These are phyloP conservation scores for Cartodere bifasciata DNA, from an alignment of 2,888 invertebrate species.

Conservation along the genomic window DNA sequence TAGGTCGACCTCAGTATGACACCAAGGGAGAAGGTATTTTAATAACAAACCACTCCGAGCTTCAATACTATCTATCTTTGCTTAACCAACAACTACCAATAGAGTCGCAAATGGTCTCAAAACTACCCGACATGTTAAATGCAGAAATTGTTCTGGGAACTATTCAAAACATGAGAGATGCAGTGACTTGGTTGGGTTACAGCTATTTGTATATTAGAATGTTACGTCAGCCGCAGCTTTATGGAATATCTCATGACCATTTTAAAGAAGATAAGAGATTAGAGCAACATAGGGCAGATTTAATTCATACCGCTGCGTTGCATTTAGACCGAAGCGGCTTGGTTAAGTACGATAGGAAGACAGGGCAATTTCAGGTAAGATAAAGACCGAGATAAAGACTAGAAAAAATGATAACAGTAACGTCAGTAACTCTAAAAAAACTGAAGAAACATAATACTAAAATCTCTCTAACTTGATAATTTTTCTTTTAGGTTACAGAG, in stretches of 20 bases:
- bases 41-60: slow-evolving; percentile 96
- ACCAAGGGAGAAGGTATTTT: slow-evolving; percentile 94
- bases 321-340: slow-evolving; percentile 88
- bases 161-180: slow-evolving; percentile 75
- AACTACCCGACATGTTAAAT: slow-evolving; percentile 92
- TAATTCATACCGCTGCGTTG: slow-evolving; percentile 88
- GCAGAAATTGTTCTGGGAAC: slow-evolving; percentile 96
- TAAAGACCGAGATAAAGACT: no score
- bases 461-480: no score
- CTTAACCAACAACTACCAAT: slow-evolving; percentile 97
- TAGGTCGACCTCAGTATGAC: slow-evolving; percentile 97
- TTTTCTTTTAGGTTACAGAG: no score
- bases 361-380: slow-evolving; percentile 59
- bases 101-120: slow-evolving; percentile 88
- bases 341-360: slow-evolving; percentile 88
- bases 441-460: no score
- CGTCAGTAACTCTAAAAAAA: no score
- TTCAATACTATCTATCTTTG: slow-evolving; percentile 94
- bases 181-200: slow-evolving; percentile 90
- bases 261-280: slow-evolving; percentile 71
- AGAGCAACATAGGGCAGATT: slow-evolving; percentile 84
- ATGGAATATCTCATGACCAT: slow-evolving; percentile 73
- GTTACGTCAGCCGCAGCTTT: slow-evolving; percentile 79
- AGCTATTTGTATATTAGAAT: slow-evolving; percentile 94
- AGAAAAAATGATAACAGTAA: slow-evolving; percentile 21